Base-by-base conservation (phyloP, 2,888 invertebrate genomes). In the Margaritifera margaritifera region DNA sequence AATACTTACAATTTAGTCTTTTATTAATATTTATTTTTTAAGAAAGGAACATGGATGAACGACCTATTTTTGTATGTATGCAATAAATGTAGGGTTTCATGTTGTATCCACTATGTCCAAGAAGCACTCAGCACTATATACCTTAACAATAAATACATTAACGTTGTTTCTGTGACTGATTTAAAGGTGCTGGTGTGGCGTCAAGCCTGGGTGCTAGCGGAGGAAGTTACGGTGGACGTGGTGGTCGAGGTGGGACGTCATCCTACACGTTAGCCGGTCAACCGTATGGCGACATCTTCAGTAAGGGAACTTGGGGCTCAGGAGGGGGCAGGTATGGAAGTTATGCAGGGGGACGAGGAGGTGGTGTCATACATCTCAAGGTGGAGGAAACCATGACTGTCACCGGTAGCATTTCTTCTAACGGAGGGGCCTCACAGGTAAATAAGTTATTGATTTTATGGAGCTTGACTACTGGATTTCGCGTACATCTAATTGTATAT, bases 191-290 rank as follows among this genome's bases (percentile, higher is more conserved):
- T 63, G 79, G 79, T 20, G 24, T 59, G 27, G 50, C 57, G 2
- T 64, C 64, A 4, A 52, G 65, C 0, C 31, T 57, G 24, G 81
- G 83, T 27, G 81, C 70, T 3, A 81, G 80, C 65, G 81, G 81
- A 6, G 83, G 69, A 1, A 82, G 83, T 52, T 80, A 82, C 58
- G 84, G 79, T 1, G 80, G 77, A 1, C 72, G 82, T 27, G 84
- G 83, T 6, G 83, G 84, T 1, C 62, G 69, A 22, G 80, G 81
- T 4, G 42, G 42, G 42, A 42, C 42, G 42, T 64, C 69, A 19
- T 67, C 68, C 1, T 58, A 63, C 58, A 62, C 67, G 19, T 22
- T 63, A 6, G 79, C 80, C 6, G 61, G 62, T 2, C 68, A 71
- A 31, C 79, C 82, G 0, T 77, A 81, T 62, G 81, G 82, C n/a